Percentiles rank a stretch among this genome's conserved stretches.
Evolutionary conservation across 1,140 invertebrate genomes (phyloP).

Genomic region (Tribolium madens): DNA sequence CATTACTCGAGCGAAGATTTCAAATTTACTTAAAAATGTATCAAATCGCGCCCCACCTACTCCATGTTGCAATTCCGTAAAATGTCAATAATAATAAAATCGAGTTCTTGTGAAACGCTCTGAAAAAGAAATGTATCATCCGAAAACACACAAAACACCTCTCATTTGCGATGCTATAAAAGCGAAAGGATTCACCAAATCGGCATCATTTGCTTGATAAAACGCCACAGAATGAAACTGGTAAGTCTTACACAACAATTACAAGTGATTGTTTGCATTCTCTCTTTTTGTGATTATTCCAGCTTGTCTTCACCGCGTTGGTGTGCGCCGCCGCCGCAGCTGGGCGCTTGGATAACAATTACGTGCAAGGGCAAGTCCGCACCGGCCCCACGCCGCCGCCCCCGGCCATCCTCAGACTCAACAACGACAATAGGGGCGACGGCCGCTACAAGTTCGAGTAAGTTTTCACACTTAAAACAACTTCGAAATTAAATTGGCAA

Average conservation of each 20-base stretch:
- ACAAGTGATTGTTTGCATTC: not conserved
- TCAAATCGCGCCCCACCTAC: not conserved
- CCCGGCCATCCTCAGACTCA: constrained; percentile 65
- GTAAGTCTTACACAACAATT: constrained; percentile 29
- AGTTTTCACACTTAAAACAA: constrained; percentile 46
- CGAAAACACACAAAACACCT: constrained; percentile 29
- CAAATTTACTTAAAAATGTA: not conserved
- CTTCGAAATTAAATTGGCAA: no score
- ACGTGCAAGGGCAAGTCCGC: constrained; percentile 48
- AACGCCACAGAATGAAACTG: constrained; percentile 46
- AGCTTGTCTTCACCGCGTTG: constrained; percentile 45
- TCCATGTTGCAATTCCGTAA: constrained; percentile 19
- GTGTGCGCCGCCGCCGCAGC: constrained; percentile 57
- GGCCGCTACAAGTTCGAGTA: constrained; percentile 68
- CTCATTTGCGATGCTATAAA: constrained; percentile 42
- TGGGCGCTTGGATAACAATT: constrained; percentile 55
- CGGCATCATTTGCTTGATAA: constrained; percentile 42
- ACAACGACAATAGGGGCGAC: constrained; percentile 69
- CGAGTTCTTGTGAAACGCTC: constrained; percentile 46
- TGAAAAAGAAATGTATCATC: constrained; percentile 46
- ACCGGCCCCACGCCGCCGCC: constrained; percentile 3
- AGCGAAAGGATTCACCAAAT: constrained; percentile 40
- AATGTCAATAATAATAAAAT: constrained; percentile 32
- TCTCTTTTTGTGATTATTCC: constrained; percentile 33
- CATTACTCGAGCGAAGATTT: not conserved